Conservation (phyloP, 1,140 invertebrate genomes). For the Panagrolaimus sp. region DNA sequence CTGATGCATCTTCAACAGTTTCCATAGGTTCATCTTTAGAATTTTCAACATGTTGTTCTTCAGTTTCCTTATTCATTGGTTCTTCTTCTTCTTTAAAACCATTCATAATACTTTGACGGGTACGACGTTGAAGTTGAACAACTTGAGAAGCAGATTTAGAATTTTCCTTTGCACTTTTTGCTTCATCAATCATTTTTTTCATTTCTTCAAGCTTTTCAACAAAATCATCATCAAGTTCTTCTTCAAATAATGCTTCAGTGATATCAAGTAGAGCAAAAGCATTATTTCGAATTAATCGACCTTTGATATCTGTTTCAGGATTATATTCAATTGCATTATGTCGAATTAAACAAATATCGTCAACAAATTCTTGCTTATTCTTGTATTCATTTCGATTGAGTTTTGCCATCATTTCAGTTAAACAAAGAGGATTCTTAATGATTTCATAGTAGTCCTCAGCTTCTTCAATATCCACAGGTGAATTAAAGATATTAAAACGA, state of each 20-base stretch:
- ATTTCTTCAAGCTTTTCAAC: slow-evolving; percentile 57
- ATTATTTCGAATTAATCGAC: slow-evolving; percentile 70
- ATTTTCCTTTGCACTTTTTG: neutral
- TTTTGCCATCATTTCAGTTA: slow-evolving; percentile 89
- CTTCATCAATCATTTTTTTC: slow-evolving; percentile 19
- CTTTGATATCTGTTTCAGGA: slow-evolving; percentile 68
- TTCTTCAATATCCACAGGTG: slow-evolving; percentile 80
- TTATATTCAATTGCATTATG: slow-evolving; percentile 86
- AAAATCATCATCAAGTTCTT: slow-evolving; percentile 83
- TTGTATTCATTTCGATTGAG: slow-evolving; percentile 80
- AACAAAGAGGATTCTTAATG: slow-evolving; percentile 79
- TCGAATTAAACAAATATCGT: slow-evolving; percentile 79
- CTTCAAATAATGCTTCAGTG: slow-evolving; percentile 78
- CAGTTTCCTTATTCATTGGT: slow-evolving; percentile 14
- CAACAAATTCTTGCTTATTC: slow-evolving; percentile 77
- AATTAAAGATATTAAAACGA: slow-evolving; percentile 81
- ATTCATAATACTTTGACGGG: slow-evolving; percentile 11
- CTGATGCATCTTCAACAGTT: neutral
- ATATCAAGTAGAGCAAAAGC: slow-evolving; percentile 80
- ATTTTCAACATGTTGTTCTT: slow-evolving; percentile 6
- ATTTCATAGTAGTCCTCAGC: slow-evolving; percentile 83
- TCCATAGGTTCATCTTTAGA: slow-evolving; percentile 9
- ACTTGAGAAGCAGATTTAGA: neutral
- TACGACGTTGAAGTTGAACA: slow-evolving; percentile 10
- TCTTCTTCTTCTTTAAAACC: slow-evolving; percentile 9